Conservation (phyloP, 1,140 invertebrate species). For the Pogonomyrmex barbatus region DNA sequence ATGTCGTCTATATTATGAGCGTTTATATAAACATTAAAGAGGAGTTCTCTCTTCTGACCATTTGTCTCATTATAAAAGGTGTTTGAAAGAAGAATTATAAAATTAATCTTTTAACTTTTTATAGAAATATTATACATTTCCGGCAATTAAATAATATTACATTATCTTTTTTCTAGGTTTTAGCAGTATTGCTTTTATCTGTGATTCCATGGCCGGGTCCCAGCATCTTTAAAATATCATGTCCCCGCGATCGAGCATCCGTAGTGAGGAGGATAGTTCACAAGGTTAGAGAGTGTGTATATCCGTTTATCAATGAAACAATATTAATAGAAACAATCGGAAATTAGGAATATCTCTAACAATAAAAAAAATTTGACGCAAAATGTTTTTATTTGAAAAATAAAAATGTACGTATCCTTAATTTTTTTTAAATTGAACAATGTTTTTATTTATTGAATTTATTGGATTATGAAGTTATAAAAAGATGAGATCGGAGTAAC, state of each 20-base stretch:
- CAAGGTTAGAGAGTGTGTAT: conserved; percentile 86
- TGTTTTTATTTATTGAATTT: conserved; percentile 1
- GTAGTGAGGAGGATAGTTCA: conserved; percentile 95
- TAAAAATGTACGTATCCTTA: background rate
- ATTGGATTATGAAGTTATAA: background rate
- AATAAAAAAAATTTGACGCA: background rate
- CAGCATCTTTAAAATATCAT: conserved; percentile 93
- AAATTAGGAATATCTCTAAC: background rate
- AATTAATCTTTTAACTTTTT: background rate
- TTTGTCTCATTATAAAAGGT: background rate
- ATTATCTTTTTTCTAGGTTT: conserved; percentile 86
- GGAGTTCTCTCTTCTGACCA: background rate
- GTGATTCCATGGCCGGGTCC: conserved; percentile 95
- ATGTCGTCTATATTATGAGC: background rate
- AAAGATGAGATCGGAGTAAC: no score
- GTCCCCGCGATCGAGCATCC: conserved; percentile 94
- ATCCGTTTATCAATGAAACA: background rate
- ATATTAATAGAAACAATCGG: background rate
- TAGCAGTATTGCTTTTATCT: conserved; percentile 92
- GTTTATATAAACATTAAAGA: conserved; percentile 11
- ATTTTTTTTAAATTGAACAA: no score
- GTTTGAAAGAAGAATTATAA: background rate
- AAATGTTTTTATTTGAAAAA: background rate
- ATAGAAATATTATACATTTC: background rate
- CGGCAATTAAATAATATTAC: conserved; percentile 4